A percentile compares a stretch with the other conserved stretches of the same genome.
Evolutionary conservation across 2,797 vertebrate species (phyloP).

Genomic region (Argyrosomus regius): DNA sequence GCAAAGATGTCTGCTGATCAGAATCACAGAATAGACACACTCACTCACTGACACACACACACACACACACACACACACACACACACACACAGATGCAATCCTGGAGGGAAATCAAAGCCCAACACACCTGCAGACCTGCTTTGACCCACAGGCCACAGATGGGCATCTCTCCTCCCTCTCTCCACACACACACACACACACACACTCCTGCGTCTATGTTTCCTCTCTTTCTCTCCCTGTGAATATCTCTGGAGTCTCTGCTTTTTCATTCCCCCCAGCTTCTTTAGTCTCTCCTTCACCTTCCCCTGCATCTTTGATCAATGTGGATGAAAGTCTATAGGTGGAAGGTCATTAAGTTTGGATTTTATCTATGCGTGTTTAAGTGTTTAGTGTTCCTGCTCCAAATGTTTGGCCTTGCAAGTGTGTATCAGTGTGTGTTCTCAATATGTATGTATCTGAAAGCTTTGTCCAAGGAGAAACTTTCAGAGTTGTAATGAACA

Average conservation of each 20-base stretch:
- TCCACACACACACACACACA: background rate
- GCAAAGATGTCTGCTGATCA: slow-evolving; percentile 76
- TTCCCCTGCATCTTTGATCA: slow-evolving; percentile 70
- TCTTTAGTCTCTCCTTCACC: slow-evolving; percentile 29
- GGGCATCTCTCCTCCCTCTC: slow-evolving; percentile 65
- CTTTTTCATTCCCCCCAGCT: slow-evolving; percentile 22
- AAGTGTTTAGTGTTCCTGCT: slow-evolving; percentile 21
- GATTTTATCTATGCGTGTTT: slow-evolving; percentile 15
- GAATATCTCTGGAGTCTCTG: slow-evolving; percentile 37
- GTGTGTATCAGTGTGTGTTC: background rate
- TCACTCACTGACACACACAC: slow-evolving; percentile 35
- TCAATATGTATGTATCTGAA: background rate
- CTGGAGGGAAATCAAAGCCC: slow-evolving; percentile 80
- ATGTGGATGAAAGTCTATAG: slow-evolving; percentile 46
- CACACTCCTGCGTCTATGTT: slow-evolving; percentile 15
- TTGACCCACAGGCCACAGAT: slow-evolving; percentile 78
- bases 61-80: slow-evolving; percentile 46
- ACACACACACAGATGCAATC: slow-evolving; percentile 54
- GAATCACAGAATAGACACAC: slow-evolving; percentile 61
- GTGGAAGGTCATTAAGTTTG: slow-evolving; percentile 38
- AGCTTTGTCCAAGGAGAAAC: slow-evolving; percentile 6
- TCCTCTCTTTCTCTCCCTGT: slow-evolving; percentile 35
- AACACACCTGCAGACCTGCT: slow-evolving; percentile 78
- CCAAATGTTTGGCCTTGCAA: slow-evolving; percentile 14
- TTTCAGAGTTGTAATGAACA: slow-evolving; percentile 36